Base-by-base conservation (phyloP, 2,797 vertebrate species). In the Octomys mimax region DNA sequence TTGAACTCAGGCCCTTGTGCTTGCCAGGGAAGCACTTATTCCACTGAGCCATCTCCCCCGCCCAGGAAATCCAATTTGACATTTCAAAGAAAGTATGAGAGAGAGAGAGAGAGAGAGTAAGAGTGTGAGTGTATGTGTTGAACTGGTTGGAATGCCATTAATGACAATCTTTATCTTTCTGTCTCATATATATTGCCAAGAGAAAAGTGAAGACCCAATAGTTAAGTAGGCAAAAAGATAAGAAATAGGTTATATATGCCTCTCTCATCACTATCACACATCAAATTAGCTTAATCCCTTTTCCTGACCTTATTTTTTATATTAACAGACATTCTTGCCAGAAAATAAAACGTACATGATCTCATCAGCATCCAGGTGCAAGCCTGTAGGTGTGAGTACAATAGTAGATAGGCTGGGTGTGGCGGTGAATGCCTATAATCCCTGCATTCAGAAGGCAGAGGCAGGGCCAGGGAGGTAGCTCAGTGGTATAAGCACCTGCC, bases 161-260 rank as follows among this genome's bases (percentile, higher is more conserved):
- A 70, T 80, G 46, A 80, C 12, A 92, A 66, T 57, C 85, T 92
- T 90, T 82, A 54, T 64, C 22, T 95, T 95, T 68, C 46, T 75
- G 7, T 88, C 54, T 84, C 7, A 18, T 64, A 49, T 57, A 22
- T 68, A 54, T 91, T 91, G 28, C 57, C 86, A 80, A 87, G 49
- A 93, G 42, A 66, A 90, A 96, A 91, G 36, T 39, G n/a, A 64
- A 68, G 75, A 79, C 28, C 24, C 21, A 49, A 8, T 73, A 89
- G 77, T 70, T 70, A 88, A 81, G 87, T 75, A 77, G 92, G 39
- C 59, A 96, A 91, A 93, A 93, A 52, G 54, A 62, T 93, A 96
- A 84, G 75, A 84, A 92, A 36, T 14, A 89, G 26, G 52, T 87
- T 70, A 54, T 54, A 39, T 82, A 31, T 71, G 6, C 11, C 11